These are phyloP conservation scores for Polia nebulosa DNA, from an alignment of 2,888 invertebrate species.

Conservation along the genomic window DNA sequence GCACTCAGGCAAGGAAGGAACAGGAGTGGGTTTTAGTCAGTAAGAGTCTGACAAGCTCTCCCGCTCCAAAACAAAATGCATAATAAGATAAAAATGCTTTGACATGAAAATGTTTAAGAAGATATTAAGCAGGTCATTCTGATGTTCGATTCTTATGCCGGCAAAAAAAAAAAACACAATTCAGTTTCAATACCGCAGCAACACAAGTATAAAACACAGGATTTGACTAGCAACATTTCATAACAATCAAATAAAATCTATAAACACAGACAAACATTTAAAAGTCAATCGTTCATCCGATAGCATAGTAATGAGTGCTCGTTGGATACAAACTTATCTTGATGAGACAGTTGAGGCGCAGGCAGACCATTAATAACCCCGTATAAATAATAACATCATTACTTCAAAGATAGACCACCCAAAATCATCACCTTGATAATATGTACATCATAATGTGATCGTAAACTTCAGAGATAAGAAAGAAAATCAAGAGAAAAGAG, in stretches of 20 bases:
- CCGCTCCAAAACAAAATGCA: too few relatives aligned
- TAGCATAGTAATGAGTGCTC: conserved; percentile 86
- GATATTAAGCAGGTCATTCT: neutral
- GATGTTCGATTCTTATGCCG: neutral
- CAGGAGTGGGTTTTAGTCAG: too few relatives aligned
- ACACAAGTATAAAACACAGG: conserved; percentile 57
- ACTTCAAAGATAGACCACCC: conserved; percentile 86
- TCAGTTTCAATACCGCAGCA: conserved; percentile 6
- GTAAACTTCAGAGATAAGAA: conserved; percentile 82
- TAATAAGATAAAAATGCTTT: too few relatives aligned
- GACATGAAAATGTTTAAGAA: too few relatives aligned
- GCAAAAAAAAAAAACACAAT: neutral
- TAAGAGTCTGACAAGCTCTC: too few relatives aligned
- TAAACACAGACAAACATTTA: conserved; percentile 80
- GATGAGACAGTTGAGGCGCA: conserved; percentile 84
- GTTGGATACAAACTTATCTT: conserved; percentile 88
- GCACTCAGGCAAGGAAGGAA: too few relatives aligned
- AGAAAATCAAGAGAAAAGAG: conserved; percentile 80
- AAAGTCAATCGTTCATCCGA: conserved; percentile 86
- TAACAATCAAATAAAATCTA: conserved; percentile 82
- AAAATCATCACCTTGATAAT: conserved; percentile 87
- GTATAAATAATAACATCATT: conserved; percentile 89
- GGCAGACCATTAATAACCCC: conserved; percentile 86
- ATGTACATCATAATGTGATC: conserved; percentile 77
- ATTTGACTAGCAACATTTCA: conserved; percentile 69